Base-by-base conservation (phyloP, 2,797 vertebrate genomes). In the Amazona ochrocephala region DNA sequence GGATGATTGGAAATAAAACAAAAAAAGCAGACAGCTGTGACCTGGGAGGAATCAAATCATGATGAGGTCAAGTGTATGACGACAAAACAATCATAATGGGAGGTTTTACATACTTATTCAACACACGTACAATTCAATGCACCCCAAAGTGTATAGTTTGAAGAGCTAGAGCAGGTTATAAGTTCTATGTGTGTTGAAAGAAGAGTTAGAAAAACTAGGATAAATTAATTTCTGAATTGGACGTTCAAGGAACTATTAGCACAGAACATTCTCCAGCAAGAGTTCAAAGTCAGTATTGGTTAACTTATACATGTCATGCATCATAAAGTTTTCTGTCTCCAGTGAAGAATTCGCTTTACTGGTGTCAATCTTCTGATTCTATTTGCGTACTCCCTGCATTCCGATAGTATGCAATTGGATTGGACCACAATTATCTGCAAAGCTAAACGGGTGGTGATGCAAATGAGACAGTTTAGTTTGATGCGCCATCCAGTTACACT, bases 1-100 rank as follows among this genome's bases (percentile, higher is more conserved):
- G 2, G 0, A 12, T 3, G 12, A 19, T 2, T 61, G n/a, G 5
- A 42, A 41, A 5, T 3, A 50, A 37, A 48, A 26, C n/a, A 64
- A 37, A 64, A 26, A 32, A n/a, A 9, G 9, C 10, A 73, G 30
- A 37, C 8, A 50, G 10, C 7, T 62, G 15, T 62, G 15, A 41
- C 20, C 11, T 67, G 5, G 4, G 5, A 34, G 4, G 17, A 64
- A 75, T 70, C n/a, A 45, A 68, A 41, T 56, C 22, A 62, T 14
- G 6, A 34, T 32, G 4, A 4, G 6, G 5, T 1, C 5, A 60
- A 84, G 54, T 3, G 0, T 21, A 7, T 84, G 21, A 64, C 50
- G 10, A 66, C 11, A 87, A 78, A 60, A 0, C 6, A 39, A 37
- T 34, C 22, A 72, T 19, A 82, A 26, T 44, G 18, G 15, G 48